A percentile compares a stretch with the other conserved stretches of the same genome.
phyloP scores from a whole-genome alignment of 2,113 vertebrate genomes.

The Zosterops hypoxanthus region DNA sequence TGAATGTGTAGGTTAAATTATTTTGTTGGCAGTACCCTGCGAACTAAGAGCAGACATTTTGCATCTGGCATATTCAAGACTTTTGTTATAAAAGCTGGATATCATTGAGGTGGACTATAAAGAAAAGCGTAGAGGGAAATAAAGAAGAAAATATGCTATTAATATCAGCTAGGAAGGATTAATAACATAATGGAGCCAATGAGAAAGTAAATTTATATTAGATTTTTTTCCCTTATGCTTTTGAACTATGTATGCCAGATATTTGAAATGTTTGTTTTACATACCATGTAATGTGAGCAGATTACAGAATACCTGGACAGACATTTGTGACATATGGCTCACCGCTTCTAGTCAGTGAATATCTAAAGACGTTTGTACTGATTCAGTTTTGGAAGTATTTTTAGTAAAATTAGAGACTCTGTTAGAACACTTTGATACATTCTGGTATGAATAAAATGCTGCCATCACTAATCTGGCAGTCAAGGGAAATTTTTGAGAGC shows the following conservation, averaged over 20 bases:
- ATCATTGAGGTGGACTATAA: background rate
- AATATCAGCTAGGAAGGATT: slow-evolving; percentile 12
- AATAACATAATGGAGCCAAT: background rate
- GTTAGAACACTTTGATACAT: background rate
- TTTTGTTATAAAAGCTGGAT: background rate
- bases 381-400: background rate
- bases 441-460: background rate
- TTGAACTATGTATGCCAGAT: background rate
- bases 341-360: background rate
- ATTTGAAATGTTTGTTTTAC: background rate
- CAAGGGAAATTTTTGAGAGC: background rate
- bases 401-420: slow-evolving; percentile 7
- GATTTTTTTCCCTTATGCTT: background rate
- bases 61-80: slow-evolving; percentile 25
- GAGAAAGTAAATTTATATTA: background rate
- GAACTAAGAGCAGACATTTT: slow-evolving; percentile 38
- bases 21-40: slow-evolving; percentile 9
- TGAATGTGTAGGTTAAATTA: slow-evolving; percentile 24
- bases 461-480: background rate
- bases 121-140: background rate
- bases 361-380: background rate
- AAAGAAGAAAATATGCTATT: background rate
- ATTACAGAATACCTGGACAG: background rate
- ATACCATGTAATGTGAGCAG: background rate
- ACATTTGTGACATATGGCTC: background rate